Percentiles rank a stretch among this genome's conserved stretches.
These are phyloP conservation scores for Camponotus floridanus DNA, from an alignment of 1,140 invertebrate species.

Conservation along the genomic window DNA sequence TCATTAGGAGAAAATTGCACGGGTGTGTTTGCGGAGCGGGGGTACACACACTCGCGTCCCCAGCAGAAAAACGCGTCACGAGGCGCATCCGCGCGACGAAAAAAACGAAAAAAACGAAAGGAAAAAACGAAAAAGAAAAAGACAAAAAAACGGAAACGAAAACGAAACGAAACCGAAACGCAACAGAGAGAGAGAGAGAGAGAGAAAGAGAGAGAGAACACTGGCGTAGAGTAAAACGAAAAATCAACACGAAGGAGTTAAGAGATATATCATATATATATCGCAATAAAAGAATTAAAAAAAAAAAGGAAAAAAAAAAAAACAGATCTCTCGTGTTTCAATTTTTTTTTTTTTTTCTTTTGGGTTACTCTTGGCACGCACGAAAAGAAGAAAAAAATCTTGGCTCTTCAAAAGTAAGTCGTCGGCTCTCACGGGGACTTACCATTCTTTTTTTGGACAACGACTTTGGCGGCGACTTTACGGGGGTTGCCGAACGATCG, in stretches of 20 bases:
- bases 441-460: conserved; percentile 88
- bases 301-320: conserved; percentile 16
- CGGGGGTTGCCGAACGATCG: conserved; percentile 85
- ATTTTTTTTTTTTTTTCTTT: background rate
- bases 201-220: conserved; percentile 51
- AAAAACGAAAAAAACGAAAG: conserved; percentile 51
- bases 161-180: conserved; percentile 50
- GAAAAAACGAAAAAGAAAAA: conserved; percentile 52
- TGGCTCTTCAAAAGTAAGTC: conserved; percentile 83
- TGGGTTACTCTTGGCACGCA: conserved; percentile 56
- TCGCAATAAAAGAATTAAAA: background rate
- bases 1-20: background rate
- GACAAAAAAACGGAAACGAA: too few species aligned
- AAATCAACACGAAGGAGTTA: conserved; percentile 46
- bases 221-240: conserved; percentile 43
- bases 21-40: background rate
- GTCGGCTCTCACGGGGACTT: conserved; percentile 85
- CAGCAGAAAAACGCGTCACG: conserved; percentile 48
- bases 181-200: conserved; percentile 31
- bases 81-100: conserved; percentile 16
- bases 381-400: conserved; percentile 57
- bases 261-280: conserved; percentile 52
- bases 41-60: background rate
- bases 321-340: conserved; percentile 49
- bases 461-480: conserved; percentile 87